Evolutionary conservation across 2,113 vertebrate genomes (phyloP).

Genomic region (Lagopus leucura): DNA sequence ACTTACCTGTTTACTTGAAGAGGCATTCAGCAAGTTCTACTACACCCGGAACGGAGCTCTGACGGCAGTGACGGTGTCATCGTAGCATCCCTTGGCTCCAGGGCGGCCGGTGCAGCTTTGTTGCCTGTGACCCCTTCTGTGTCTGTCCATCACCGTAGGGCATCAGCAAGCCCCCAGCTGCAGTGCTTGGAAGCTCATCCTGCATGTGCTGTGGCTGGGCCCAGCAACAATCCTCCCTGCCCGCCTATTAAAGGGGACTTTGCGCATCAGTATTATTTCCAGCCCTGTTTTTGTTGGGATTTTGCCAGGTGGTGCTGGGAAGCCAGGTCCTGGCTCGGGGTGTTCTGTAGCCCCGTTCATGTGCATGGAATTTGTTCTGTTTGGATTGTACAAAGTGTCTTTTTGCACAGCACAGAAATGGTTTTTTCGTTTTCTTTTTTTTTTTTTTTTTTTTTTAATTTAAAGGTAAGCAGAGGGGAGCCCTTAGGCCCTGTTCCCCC

Average conservation of each 20-base stretch:
- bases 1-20: constrained; percentile 93
- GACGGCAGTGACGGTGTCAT: constrained; percentile 94
- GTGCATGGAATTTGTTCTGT: constrained; percentile 73
- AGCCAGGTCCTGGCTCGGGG: constrained; percentile 28
- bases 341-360: background rate
- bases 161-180: constrained; percentile 11
- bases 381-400: constrained; percentile 73
- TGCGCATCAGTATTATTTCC: constrained; percentile 74
- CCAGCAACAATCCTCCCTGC: constrained; percentile 52
- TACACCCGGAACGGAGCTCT: constrained; percentile 92
- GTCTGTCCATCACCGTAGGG: constrained; percentile 35
- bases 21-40: constrained; percentile 94
- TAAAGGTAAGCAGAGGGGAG: constrained; percentile 24
- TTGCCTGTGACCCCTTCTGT: constrained; percentile 24
- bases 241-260: constrained; percentile 45
- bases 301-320: constrained; percentile 14
- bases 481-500: background rate
- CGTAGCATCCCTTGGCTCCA: constrained; percentile 78
- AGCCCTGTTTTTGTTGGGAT: constrained; percentile 58
- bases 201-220: constrained; percentile 65
- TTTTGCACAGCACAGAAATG: constrained; percentile 71
- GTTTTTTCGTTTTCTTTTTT: background rate
- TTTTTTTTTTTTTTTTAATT: background rate
- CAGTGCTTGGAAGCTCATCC: constrained; percentile 64
- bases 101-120: background rate